Percentiles rank a stretch among this genome's conserved stretches.
Evolutionary conservation across 1,140 invertebrate genomes (phyloP).

Genomic region (Asobara japonica): DNA sequence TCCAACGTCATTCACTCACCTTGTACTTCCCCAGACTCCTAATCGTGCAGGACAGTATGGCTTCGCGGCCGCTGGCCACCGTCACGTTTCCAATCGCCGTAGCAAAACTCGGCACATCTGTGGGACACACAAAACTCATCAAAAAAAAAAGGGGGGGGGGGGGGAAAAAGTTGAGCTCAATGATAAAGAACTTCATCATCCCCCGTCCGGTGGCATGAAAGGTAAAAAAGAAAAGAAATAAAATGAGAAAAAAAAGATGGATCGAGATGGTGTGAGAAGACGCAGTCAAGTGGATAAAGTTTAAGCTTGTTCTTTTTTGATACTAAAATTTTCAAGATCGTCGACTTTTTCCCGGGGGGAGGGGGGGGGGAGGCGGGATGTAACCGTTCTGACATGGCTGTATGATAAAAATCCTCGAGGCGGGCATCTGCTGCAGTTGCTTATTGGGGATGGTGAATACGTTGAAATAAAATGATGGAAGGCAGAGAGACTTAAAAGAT

Average conservation of each 20-base stretch:
- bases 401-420: neutral
- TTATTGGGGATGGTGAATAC: neutral
- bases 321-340: constrained; percentile 10
- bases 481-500: neutral
- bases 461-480: neutral
- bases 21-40: constrained; percentile 84
- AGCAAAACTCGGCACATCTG: constrained; percentile 76
- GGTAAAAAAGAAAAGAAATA: neutral
- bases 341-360: neutral
- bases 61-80: constrained; percentile 83
- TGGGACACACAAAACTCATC: constrained; percentile 14
- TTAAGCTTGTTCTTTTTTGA: neutral
- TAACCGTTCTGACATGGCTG: neutral
- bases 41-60: constrained; percentile 83
- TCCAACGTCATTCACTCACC: constrained; percentile 69
- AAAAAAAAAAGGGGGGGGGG: constrained; percentile 35
- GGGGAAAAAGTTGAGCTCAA: neutral
- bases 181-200: neutral
- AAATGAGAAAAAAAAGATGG: neutral
- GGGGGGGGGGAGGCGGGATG: neutral
- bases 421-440: constrained; percentile 1
- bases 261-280: neutral
- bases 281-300: constrained; percentile 14
- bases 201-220: too few relatives aligned
- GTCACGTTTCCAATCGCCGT: constrained; percentile 84